These are phyloP conservation scores for Sycon ciliatum DNA, from an alignment of 37 sponge, comb jelly and placozoan genomes.

Conservation along the genomic window DNA sequence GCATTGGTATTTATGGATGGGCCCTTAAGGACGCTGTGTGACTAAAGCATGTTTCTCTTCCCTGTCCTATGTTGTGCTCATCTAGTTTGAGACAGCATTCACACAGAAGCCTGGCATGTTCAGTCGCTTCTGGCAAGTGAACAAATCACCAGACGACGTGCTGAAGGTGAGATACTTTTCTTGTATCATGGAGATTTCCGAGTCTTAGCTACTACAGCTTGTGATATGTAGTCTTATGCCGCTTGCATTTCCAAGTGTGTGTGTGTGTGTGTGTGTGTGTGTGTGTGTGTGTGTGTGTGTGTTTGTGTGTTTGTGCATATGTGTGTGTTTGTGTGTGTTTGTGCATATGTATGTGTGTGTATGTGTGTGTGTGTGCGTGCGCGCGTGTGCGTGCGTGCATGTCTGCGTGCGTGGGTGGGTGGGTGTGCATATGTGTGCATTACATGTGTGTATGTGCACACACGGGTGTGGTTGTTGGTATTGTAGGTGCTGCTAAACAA, in stretches of 20 bases:
- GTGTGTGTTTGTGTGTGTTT: no score
- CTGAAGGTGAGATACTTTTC: conserved; percentile 31
- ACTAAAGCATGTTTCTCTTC: not conserved
- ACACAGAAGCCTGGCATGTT: conserved; percentile 69
- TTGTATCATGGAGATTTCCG: no score
- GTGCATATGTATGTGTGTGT: not conserved
- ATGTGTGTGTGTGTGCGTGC: not conserved
- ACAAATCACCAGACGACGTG: conserved; percentile 33
- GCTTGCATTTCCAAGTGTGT: not conserved
- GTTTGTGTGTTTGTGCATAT: no score
- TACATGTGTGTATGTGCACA: not conserved
- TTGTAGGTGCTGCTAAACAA: conserved; percentile 1
- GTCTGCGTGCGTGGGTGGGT: no score
- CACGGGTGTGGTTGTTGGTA: not conserved
- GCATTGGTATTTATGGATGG: not conserved
- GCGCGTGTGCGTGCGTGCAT: not conserved
- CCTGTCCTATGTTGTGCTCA: not conserved
- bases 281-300: no score
- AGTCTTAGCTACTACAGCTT: no score
- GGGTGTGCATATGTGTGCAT: no score
- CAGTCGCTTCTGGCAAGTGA: conserved; percentile 65
- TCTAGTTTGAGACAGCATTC: conserved; percentile 64
- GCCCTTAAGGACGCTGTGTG: not conserved
- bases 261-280: not conserved
- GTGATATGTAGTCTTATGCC: no score